Conservation (phyloP, 2,797 vertebrate species). For the Typhlichthys subterraneus region DNA sequence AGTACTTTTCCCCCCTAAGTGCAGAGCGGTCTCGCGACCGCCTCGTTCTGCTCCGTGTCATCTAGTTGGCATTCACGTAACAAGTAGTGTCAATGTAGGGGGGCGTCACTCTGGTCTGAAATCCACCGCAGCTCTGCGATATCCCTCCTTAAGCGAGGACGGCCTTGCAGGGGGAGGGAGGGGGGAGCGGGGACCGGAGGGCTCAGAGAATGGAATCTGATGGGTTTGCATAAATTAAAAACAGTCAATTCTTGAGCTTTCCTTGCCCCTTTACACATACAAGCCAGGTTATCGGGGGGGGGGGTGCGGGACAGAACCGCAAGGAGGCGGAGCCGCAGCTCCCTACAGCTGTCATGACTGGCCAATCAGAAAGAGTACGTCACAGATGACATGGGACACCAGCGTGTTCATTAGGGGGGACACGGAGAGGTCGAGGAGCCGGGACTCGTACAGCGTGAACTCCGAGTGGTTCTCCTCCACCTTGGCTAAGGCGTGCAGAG, state of each 20-base stretch:
- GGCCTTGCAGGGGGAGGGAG: slow-evolving; percentile 34
- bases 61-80: slow-evolving; percentile 75
- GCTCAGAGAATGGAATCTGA: slow-evolving; percentile 94
- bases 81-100: slow-evolving; percentile 75
- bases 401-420: slow-evolving; percentile 98
- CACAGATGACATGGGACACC: slow-evolving; percentile 99
- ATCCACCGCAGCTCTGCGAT: slow-evolving; percentile 78
- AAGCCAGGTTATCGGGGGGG: slow-evolving; percentile 73
- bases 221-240: slow-evolving; percentile 99
- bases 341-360: slow-evolving; percentile 99
- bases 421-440: slow-evolving; percentile 98
- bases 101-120: slow-evolving; percentile 73
- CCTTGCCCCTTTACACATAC: slow-evolving; percentile 91
- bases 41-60: slow-evolving; percentile 78
- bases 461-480: slow-evolving; percentile 99
- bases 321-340: slow-evolving; percentile 82
- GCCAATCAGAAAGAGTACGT: slow-evolving; percentile 99
- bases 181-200: slow-evolving; percentile 29
- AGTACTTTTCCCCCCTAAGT: slow-evolving; percentile 84
- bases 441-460: slow-evolving; percentile 98
- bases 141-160: slow-evolving; percentile 84
- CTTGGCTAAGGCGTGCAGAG: slow-evolving; percentile 96
- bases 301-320: slow-evolving; percentile 40
- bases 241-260: slow-evolving; percentile 88
- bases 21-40: slow-evolving; percentile 89